These are phyloP conservation scores for Epiperipatus broadwayi DNA, from an alignment of 2,888 invertebrate genomes.

Conservation along the genomic window DNA sequence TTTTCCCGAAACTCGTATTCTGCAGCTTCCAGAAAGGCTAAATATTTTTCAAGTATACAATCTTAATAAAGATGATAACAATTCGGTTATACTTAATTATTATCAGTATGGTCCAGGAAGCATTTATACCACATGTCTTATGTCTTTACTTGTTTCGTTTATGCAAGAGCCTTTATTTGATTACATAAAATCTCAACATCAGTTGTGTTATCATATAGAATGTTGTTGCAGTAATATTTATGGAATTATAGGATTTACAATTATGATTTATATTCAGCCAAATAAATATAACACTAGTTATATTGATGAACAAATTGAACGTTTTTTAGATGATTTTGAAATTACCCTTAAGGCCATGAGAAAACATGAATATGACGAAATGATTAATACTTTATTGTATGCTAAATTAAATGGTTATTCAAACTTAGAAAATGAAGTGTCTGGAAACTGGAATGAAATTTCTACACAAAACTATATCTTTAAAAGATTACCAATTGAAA, in stretches of 20 bases:
- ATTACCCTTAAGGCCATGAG: constrained; percentile 21
- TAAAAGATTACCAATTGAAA: too few relatives aligned
- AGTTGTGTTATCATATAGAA: constrained; percentile 14
- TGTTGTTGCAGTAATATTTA: constrained; percentile 42
- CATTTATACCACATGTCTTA: constrained; percentile 37
- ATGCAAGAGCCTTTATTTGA: constrained; percentile 16
- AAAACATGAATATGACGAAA: constrained; percentile 21
- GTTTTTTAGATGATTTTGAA: constrained; percentile 25
- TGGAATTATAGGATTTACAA: constrained; percentile 56
- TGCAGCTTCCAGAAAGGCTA: constrained; percentile 46
- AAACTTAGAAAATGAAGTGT: too few relatives aligned
- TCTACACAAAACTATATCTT: too few relatives aligned
- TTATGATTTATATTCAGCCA: constrained; percentile 54
- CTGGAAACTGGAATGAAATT: too few relatives aligned
- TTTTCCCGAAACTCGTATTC: too few relatives aligned
- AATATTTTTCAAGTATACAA: constrained; percentile 44
- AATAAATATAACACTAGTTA: constrained; percentile 27
- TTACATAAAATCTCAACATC: constrained; percentile 14
- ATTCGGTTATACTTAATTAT: constrained; percentile 64
- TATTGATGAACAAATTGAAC: constrained; percentile 26
- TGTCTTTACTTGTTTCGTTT: constrained; percentile 42
- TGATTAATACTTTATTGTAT: constrained; percentile 21
- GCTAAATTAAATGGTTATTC: too few relatives aligned
- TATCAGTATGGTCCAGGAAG: constrained; percentile 53
- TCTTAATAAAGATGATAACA: constrained; percentile 50